These are phyloP conservation scores for Gasterosteus nipponicus DNA, from an alignment of 2,113 vertebrate species.

Conservation along the genomic window DNA sequence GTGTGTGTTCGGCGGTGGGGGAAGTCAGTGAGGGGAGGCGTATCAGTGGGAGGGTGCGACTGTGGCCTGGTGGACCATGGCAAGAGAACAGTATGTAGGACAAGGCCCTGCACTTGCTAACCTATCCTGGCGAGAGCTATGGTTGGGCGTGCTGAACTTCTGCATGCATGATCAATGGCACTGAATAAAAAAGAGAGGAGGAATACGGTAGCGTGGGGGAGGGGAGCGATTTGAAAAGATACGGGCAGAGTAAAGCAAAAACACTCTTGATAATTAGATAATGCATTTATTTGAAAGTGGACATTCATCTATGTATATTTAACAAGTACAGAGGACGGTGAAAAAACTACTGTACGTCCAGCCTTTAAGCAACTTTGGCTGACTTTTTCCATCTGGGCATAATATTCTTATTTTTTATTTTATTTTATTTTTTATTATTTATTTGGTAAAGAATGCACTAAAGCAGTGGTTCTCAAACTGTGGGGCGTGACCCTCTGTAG, in stretches of 20 bases:
- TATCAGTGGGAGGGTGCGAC: constrained; percentile 69
- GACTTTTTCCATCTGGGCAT: constrained; percentile 21
- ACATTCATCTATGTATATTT: neutral
- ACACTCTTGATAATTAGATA: neutral
- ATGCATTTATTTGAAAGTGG: neutral
- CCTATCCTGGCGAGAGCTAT: constrained; percentile 74
- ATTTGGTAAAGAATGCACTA: constrained; percentile 8
- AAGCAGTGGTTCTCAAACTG: neutral
- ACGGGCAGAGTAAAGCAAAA: constrained; percentile 22
- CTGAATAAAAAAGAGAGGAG: constrained; percentile 75
- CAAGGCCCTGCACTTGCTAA: constrained; percentile 73
- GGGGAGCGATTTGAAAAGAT: constrained; percentile 48
- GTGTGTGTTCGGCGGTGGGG: constrained; percentile 20
- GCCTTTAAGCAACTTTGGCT: constrained; percentile 31
- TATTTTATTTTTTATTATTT: constrained; percentile 11
- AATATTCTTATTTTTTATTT: constrained; percentile 5
- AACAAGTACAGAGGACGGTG: neutral
- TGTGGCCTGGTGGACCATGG: constrained; percentile 70
- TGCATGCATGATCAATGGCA: constrained; percentile 86
- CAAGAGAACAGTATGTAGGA: constrained; percentile 82
- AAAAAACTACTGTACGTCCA: neutral
- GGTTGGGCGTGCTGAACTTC: constrained; percentile 82
- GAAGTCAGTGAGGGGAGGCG: constrained; percentile 45
- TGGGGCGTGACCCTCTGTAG: too few relatives aligned
- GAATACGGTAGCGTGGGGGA: constrained; percentile 58